Evolutionary conservation across 2,888 invertebrate genomes (phyloP), one percentile per base, ranked within the genome.

Genomic region (Amphipoea oculea): DNA sequence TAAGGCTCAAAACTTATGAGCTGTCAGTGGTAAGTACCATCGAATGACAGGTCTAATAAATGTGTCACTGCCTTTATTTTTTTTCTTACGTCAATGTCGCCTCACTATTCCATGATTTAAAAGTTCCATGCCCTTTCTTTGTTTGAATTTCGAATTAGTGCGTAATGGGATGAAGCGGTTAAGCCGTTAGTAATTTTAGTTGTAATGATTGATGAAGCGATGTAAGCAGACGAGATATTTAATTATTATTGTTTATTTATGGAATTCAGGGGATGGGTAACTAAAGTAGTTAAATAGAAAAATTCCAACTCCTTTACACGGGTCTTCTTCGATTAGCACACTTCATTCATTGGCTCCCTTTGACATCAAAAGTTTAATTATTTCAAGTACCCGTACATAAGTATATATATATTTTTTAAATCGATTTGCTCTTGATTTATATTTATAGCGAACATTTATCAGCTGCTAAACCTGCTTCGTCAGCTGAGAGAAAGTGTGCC

Each of bases 81-180:
- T 90, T 92, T 91, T 90, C 90, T 88, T 90, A 87, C 94, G 94
- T 95, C 95, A 94, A 95, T 95, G 96, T 96, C 96, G 90, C 94
- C 90, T 94, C 94, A 93, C 95, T 94, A 94, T 94, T 94, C 90
- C 93, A 94, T 95, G 95, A 96, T 96, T 96, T 96, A 94, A 94
- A 94, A 95, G 96, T 96, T 96, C 96, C 89, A 89, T 96, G 96
- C 95, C 95, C 96, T 96, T 96, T 96, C 96, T 97, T 97, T 97
- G 96, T 97, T 95, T 94, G 82, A 87, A 86, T 89, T 92, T 88
- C 89, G 92, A 92, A 93, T 93, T 93, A 92, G 91, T 89, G 84
- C 90, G 90, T 93, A 92, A 92, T 92, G 90, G 90, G 82, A 87
- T 89, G 86, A 82, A 83, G 81, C 82, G 80, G 83, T 84, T 87